A percentile compares a stretch with the other conserved stretches of the same genome.
phyloP scores from a whole-genome alignment of 2,888 invertebrate species.

The Fissipunctia ypsillon region DNA sequence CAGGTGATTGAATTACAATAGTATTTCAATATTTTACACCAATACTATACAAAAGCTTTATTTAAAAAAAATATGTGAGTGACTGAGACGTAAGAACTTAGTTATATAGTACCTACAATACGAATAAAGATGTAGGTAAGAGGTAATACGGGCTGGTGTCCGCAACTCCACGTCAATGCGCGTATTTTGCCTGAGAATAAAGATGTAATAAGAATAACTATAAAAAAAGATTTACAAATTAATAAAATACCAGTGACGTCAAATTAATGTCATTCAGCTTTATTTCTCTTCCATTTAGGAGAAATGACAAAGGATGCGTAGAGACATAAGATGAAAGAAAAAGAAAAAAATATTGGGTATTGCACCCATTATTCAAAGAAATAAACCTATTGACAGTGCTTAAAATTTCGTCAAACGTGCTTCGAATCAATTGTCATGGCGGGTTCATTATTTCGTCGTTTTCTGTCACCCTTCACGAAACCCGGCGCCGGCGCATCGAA shows the following conservation, averaged over 20 bases:
- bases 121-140: no score
- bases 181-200: no score
- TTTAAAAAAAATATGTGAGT: constrained; percentile 5
- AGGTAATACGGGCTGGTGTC: no score
- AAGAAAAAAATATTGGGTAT: no score
- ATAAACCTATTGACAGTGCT: constrained; percentile 47
- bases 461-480: constrained; percentile 36
- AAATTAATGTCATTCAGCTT: not conserved
- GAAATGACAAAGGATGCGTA: not conserved
- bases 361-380: not conserved
- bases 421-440: constrained; percentile 62
- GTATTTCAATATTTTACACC: not conserved
- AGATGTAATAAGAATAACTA: not conserved
- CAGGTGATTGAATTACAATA: not conserved
- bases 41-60: not conserved
- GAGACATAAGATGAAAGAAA: not conserved
- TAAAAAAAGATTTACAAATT: not conserved
- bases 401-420: constrained; percentile 48
- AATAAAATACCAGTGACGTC: not conserved
- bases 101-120: not conserved
- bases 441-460: constrained; percentile 57
- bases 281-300: not conserved
- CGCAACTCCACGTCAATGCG: no score
- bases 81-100: not conserved
- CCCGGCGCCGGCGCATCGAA: constrained; percentile 58